Percentiles rank a stretch among this genome's conserved stretches.
These are phyloP conservation scores for Carettochelys insculpta DNA, from an alignment of 2,113 vertebrate species.

Conservation along the genomic window DNA sequence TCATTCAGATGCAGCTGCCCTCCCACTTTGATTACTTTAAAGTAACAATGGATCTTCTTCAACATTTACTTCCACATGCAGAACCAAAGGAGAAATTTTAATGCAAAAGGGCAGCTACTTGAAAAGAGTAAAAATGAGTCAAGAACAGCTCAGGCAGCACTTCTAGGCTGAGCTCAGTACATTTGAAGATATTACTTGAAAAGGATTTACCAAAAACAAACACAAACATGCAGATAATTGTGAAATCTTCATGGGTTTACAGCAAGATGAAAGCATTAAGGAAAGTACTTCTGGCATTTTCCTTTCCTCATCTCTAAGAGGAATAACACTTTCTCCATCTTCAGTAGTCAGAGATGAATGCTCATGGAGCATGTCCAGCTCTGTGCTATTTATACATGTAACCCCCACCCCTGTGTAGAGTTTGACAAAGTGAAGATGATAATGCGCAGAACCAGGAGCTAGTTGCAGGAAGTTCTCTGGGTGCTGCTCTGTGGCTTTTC, in stretches of 20 bases:
- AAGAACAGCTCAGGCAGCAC: constrained; percentile 42
- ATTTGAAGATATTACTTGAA: constrained; percentile 32
- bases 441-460: no score
- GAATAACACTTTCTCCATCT: neutral
- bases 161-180: constrained; percentile 31
- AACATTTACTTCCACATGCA: neutral
- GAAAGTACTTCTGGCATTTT: neutral
- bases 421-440: no score
- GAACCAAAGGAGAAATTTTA: neutral
- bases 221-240: neutral
- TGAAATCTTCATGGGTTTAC: constrained; percentile 7
- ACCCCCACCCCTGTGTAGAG: neutral
- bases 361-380: neutral
- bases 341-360: neutral
- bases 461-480: neutral
- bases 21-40: neutral
- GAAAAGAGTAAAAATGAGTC: constrained; percentile 32
- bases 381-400: neutral
- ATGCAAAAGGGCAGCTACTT: constrained; percentile 12
- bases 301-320: neutral
- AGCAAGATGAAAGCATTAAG: constrained; percentile 31
- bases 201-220: constrained; percentile 1
- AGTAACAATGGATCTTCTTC: neutral
- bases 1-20: neutral
- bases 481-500: neutral